Evolutionary conservation across 2,888 invertebrate species (phyloP), one percentile per base, ranked within the genome.

Genomic region (Drymonia ruficornis): DNA sequence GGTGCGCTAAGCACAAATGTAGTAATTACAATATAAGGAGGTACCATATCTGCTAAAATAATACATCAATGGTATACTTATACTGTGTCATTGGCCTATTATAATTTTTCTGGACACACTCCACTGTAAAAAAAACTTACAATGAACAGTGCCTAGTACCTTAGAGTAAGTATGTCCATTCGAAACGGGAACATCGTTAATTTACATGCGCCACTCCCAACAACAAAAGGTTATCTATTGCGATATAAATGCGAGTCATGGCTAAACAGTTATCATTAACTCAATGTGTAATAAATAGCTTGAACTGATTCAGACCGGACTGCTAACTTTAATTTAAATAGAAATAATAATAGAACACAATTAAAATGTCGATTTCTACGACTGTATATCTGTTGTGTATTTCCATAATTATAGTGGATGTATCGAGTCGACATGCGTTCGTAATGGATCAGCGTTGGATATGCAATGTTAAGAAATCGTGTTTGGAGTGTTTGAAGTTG

Each of bases 201-300:
- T 62, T 63, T 69, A 76, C 78, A 80, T 81, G 69, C 77, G 73
- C 63, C 68, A 67, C 63, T 63, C 52, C 53, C 60, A 60, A 72
- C 58, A 72, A 67, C 64, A 67, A 89, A 83, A 88, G 89, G 89
- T 89, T 89, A 89, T 89, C 89, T 74, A 59, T 74, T 65, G 66
- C 63, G 78, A 76, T 81, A 77, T 80, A 80, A 75, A 76, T 75
- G 65, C 55, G 80, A 78, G 86, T 84, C 86, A 87, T 75, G 82
- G 85, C 72, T 82, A 80, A 77, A 62, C 70, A 80, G 76, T 78
- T 83, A 80, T 81, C 75, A 58, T 50, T 45, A 43, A 51, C 34
- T 44, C 15, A 44, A 36, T 56, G 50, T 16, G 19, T 3, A 8
- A 23, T 29, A 46, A 46, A 46, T 15, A 46, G 29, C 8, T 11